Evolutionary conservation across 2,113 vertebrate species (phyloP).

Genomic region (Motacilla alba): DNA sequence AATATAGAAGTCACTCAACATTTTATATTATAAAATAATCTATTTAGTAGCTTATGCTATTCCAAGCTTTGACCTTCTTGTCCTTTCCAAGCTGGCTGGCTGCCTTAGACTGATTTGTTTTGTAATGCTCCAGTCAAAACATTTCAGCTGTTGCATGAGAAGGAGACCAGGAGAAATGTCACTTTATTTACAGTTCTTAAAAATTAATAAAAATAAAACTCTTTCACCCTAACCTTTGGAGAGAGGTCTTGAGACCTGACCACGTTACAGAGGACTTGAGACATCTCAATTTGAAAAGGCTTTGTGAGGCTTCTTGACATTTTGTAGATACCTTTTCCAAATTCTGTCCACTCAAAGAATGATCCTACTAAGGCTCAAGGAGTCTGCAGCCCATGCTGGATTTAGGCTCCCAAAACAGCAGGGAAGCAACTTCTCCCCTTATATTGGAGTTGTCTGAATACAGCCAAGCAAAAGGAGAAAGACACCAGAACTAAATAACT

Average conservation of each 20-base stretch:
- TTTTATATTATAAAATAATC: constrained; percentile 10
- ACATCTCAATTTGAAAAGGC: neutral
- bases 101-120: constrained; percentile 30
- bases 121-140: constrained; percentile 35
- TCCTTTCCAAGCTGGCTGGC: constrained; percentile 20
- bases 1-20: constrained; percentile 22
- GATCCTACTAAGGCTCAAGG: neutral
- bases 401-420: neutral
- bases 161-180: neutral
- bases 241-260: neutral
- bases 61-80: constrained; percentile 6
- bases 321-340: neutral
- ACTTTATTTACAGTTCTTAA: neutral
- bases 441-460: fast-evolving
- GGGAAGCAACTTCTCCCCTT: neutral
- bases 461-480: neutral
- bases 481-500: neutral
- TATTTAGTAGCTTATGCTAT: neutral
- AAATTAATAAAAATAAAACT: neutral
- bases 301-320: neutral
- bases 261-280: neutral
- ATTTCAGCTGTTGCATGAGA: constrained; percentile 24
- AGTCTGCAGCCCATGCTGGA: neutral
- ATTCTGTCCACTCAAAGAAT: neutral
- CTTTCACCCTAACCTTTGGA: neutral